These are phyloP conservation scores for Idris sp. DNA, from an alignment of 1,140 invertebrate genomes.

Conservation along the genomic window DNA sequence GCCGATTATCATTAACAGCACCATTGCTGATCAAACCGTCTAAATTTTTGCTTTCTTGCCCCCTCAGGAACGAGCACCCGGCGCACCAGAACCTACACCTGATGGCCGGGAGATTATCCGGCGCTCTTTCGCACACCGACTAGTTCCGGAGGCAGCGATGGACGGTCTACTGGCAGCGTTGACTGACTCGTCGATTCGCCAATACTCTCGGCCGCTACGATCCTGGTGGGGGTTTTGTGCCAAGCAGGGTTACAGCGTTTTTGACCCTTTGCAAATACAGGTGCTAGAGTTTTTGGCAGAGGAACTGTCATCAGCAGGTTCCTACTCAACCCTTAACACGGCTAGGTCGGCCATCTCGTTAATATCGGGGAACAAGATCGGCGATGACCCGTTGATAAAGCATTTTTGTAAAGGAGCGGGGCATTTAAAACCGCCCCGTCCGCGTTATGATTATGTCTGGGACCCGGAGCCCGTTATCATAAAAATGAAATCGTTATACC, in stretches of 20 bases:
- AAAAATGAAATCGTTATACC: not conserved
- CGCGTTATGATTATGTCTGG: constrained; percentile 61
- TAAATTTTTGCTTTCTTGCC: constrained; percentile 5
- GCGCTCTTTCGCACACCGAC: constrained; percentile 1
- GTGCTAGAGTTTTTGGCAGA: constrained; percentile 1
- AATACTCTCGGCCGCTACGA: constrained; percentile 64
- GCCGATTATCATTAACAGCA: not conserved
- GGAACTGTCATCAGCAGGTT: not conserved
- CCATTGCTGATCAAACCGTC: no score
- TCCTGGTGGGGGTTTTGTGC: constrained; percentile 49
- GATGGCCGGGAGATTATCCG: constrained; percentile 25
- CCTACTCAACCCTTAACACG: constrained; percentile 17
- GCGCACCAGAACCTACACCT: constrained; percentile 18
- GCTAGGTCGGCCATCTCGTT: constrained; percentile 45
- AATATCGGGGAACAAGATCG: constrained; percentile 26
- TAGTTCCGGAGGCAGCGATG: constrained; percentile 3
- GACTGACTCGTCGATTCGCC: constrained; percentile 59
- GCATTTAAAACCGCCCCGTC: constrained; percentile 37
- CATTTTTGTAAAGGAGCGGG: constrained; percentile 63
- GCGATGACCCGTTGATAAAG: constrained; percentile 35
- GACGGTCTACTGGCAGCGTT: constrained; percentile 62
- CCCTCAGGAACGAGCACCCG: constrained; percentile 12
- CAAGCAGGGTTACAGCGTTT: not conserved
- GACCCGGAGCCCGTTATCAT: constrained; percentile 35
- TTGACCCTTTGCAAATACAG: not conserved